phyloP scores from a whole-genome alignment of 2,113 vertebrate species.

The Pelmatolapia mariae region DNA sequence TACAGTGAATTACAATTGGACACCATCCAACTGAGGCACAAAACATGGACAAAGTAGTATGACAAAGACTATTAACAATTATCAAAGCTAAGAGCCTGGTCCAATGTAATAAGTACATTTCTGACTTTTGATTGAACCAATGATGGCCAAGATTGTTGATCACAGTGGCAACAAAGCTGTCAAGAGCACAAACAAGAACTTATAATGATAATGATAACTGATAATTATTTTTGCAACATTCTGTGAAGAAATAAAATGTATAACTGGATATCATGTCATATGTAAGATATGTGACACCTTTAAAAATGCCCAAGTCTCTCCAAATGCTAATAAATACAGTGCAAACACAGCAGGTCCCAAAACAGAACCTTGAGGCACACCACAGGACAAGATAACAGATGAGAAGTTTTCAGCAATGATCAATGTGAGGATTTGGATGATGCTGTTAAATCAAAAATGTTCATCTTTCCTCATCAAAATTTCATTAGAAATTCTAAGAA shows the following conservation, averaged over 20 bases:
- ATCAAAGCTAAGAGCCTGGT: neutral
- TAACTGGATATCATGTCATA: neutral
- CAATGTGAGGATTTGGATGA: neutral
- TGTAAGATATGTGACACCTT: neutral
- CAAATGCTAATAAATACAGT: neutral
- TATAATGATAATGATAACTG: neutral
- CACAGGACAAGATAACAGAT: neutral
- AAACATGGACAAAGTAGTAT: neutral
- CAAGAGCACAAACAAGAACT: neutral
- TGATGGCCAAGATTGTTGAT: neutral
- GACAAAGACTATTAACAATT: neutral
- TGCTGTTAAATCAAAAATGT: neutral
- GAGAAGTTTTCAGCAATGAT: rapidly evolving
- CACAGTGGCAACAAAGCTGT: neutral
- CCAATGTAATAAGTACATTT: neutral
- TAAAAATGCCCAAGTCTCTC: neutral
- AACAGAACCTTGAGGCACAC: neutral
- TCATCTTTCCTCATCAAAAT: neutral
- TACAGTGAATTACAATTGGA: neutral
- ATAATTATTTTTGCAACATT: neutral
- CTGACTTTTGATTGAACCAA: neutral
- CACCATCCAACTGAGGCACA: neutral
- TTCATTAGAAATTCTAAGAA: neutral
- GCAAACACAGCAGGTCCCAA: neutral
- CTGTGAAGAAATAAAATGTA: neutral